phyloP scores from a whole-genome alignment of 2,797 vertebrate species.

The Tenualosa ilisha region DNA sequence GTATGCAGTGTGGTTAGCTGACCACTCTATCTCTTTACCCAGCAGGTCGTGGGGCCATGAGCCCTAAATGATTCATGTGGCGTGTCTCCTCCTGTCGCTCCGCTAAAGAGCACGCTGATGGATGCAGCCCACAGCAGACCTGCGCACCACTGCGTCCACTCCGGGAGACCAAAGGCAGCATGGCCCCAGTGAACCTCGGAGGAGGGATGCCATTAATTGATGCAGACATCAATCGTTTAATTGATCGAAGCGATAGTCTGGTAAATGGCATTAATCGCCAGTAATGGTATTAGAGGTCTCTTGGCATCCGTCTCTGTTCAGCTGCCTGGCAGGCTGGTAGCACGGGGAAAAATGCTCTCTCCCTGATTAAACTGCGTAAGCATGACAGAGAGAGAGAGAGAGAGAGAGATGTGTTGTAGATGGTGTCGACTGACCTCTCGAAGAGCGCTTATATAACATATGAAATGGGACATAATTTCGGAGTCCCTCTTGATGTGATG shows the following conservation, averaged over 20 bases:
- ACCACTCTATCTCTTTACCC: not conserved
- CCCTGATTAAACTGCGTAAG: not conserved
- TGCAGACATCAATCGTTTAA: conserved; percentile 5
- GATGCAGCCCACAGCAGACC: not conserved
- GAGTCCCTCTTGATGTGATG: not conserved
- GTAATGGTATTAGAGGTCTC: conserved; percentile 6
- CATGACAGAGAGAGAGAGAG: not conserved
- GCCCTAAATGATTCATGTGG: not conserved
- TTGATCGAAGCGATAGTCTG: conserved; percentile 13
- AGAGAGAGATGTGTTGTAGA: not conserved
- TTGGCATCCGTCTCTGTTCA: not conserved
- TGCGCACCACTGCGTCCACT: not conserved
- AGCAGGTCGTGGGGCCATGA: not conserved
- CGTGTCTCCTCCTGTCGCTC: not conserved
- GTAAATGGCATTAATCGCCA: conserved; percentile 17
- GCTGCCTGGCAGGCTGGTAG: not conserved
- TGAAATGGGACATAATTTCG: not conserved
- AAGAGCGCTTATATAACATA: not conserved
- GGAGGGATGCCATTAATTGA: conserved; percentile 6
- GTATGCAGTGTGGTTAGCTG: not conserved
- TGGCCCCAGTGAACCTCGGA: not conserved
- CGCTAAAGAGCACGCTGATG: not conserved
- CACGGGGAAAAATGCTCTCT: not conserved
- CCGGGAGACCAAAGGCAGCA: not conserved
- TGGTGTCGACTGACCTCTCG: not conserved